phyloP scores from a whole-genome alignment of 2,888 invertebrate genomes.

The Hypena proboscidalis region DNA sequence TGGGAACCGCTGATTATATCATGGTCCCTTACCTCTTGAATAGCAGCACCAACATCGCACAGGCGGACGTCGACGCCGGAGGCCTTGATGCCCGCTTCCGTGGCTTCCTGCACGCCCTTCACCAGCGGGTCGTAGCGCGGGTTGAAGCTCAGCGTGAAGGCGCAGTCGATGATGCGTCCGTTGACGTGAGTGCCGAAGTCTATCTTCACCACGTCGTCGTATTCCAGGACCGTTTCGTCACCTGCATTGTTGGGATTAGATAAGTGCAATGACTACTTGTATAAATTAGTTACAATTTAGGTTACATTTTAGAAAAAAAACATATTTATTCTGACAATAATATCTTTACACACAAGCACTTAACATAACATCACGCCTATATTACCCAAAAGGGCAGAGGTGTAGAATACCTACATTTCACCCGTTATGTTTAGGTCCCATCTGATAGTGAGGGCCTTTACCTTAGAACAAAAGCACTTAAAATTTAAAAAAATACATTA shows the following conservation, averaged over 20 bases:
- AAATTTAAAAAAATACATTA: too few species aligned
- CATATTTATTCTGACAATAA: too few species aligned
- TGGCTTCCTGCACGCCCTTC: slow-evolving; percentile 98
- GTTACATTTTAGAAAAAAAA: too few species aligned
- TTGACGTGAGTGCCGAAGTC: slow-evolving; percentile 99
- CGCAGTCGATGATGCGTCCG: slow-evolving; percentile 99
- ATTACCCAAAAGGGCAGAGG: too few species aligned
- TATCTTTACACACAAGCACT: too few species aligned
- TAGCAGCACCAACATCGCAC: slow-evolving; percentile 98
- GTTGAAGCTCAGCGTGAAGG: slow-evolving; percentile 98
- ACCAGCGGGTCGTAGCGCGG: slow-evolving; percentile 97
- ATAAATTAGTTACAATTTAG: not conserved
- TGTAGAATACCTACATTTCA: too few species aligned
- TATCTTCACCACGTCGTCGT: slow-evolving; percentile 99
- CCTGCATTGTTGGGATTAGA: slow-evolving; percentile 66
- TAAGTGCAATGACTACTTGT: not conserved
- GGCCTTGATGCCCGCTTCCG: slow-evolving; percentile 98
- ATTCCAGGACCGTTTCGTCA: slow-evolving; percentile 96
- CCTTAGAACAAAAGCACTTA: too few species aligned
- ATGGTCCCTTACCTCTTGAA: slow-evolving; percentile 90
- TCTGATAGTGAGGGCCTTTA: too few species aligned
- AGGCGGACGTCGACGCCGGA: slow-evolving; percentile 98
- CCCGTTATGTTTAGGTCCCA: too few species aligned
- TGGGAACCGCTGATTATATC: too few species aligned
- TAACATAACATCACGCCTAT: too few species aligned